Evolutionary conservation across 2,888 invertebrate species (phyloP), one percentile per base, ranked within the genome.

Genomic region (Conops quadrifasciatus): DNA sequence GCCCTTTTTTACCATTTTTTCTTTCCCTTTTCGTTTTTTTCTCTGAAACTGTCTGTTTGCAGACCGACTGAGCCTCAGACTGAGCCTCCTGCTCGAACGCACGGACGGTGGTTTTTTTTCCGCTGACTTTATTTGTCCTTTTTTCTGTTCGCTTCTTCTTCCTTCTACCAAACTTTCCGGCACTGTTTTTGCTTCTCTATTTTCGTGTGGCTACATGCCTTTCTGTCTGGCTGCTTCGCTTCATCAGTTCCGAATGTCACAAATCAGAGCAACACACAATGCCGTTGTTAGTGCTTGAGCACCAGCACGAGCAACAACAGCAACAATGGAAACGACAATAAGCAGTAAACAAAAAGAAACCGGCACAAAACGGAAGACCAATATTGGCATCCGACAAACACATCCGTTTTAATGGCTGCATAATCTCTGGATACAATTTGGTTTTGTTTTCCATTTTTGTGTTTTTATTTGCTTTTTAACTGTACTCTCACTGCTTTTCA

Each of bases 351-450:
- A n/a, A n/a, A n/a, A n/a, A n/a, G n/a, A n/a, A n/a, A n/a, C n/a
- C n/a, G 21, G 19, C 19, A 56, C 56, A 24, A 24, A 58, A 36
- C 30, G 62, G n/a, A 62, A 11, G 36, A 7, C 19, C 36, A n/a
- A 62, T 30, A 36, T 60, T 16, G 15, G 2, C 36, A 36, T 62
- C 43, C n/a, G 43, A 36, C 43, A 21, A 43, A 43, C 26, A 62
- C 43, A 62, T 62, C 36, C 62, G 21, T 30, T 62, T 56, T 62
- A 62, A 62, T 30, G 62, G 19, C 19, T 19, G 43, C 62, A 62
- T 62, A 26, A 62, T 62, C 62, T 36, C 43, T 2, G 4, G 36
- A 15, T n/a, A 24, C 56, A 11, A 5, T 56, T 21, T 26, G 9
- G 19, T 15, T 21, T 56, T 19, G 56, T 56, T 56, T 45, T 15